Conservation (phyloP, 2,888 invertebrate genomes). For the Phyllotreta striolata region DNA sequence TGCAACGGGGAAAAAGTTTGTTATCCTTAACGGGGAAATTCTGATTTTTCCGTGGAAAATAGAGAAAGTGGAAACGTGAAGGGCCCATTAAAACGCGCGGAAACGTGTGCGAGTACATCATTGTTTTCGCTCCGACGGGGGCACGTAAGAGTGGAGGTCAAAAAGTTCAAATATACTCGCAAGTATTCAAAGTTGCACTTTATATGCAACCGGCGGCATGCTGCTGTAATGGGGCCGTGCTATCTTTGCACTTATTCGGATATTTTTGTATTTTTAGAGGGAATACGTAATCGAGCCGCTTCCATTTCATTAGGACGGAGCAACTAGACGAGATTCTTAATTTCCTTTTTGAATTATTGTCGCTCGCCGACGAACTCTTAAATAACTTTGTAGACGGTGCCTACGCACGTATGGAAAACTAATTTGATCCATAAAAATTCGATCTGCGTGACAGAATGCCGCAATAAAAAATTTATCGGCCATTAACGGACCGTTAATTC, state of each 20-base stretch:
- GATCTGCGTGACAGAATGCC: too few relatives aligned
- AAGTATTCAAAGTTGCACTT: constrained; percentile 21
- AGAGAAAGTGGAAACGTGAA: constrained; percentile 18
- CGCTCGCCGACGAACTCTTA: too few relatives aligned
- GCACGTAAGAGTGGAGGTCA: constrained; percentile 26
- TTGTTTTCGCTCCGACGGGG: constrained; percentile 22
- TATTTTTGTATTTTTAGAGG: constrained; percentile 21
- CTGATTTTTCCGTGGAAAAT: constrained; percentile 14
- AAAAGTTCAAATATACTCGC: constrained; percentile 20
- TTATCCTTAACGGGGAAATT: too few relatives aligned
- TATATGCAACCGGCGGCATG: constrained; percentile 19
- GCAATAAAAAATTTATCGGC: too few relatives aligned
- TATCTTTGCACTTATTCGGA: constrained; percentile 25
- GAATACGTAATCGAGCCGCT: constrained; percentile 7
- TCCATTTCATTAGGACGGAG: constrained; percentile 11
- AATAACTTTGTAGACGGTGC: too few relatives aligned
- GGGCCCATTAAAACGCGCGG: constrained; percentile 26
- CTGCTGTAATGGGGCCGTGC: constrained; percentile 8
- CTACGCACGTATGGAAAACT: too few relatives aligned
- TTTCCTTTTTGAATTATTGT: too few relatives aligned
- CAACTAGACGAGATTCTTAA: too few relatives aligned
- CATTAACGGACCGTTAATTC: too few relatives aligned
- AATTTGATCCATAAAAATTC: too few relatives aligned
- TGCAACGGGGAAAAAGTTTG: too few relatives aligned
- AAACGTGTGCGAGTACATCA: constrained; percentile 28